A percentile compares a stretch with the other conserved stretches of the same genome.
These are phyloP conservation scores for Otocyon megalotis DNA, from an alignment of 2,113 vertebrate species.

Conservation along the genomic window DNA sequence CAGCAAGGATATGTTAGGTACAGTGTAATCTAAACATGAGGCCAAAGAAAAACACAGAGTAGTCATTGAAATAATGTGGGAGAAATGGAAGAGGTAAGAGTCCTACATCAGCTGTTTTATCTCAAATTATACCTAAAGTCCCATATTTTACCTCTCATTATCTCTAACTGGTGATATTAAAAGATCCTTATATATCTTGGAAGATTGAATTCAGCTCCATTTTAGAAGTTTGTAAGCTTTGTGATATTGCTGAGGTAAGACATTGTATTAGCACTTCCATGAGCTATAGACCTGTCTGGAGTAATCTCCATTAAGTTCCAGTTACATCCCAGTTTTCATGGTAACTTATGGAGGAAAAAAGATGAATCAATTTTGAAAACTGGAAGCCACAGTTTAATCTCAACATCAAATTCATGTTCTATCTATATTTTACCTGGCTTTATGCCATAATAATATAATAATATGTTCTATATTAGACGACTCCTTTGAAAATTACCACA, in stretches of 20 bases:
- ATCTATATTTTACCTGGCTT: neutral
- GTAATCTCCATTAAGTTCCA: neutral
- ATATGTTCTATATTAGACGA: constrained; percentile 6
- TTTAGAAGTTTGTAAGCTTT: neutral
- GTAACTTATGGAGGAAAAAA: constrained; percentile 9
- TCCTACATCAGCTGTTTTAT: neutral
- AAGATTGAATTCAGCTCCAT: neutral
- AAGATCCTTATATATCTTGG: neutral
- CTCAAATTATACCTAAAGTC: neutral
- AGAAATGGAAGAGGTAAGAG: neutral
- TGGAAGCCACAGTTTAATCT: constrained; percentile 4
- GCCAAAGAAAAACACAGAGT: neutral
- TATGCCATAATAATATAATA: neutral
- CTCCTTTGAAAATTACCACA: constrained; percentile 8
- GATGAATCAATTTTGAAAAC: constrained; percentile 33
- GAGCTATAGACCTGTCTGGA: constrained; percentile 32
- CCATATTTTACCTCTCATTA: constrained; percentile 1
- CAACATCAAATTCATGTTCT: constrained; percentile 37
- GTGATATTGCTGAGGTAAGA: neutral
- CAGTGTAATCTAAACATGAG: neutral
- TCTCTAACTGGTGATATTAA: constrained; percentile 2
- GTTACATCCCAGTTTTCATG: constrained; percentile 3
- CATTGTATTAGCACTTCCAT: neutral
- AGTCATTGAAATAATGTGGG: constrained; percentile 2
- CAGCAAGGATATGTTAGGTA: neutral